Base-by-base conservation (phyloP, 1,140 invertebrate species). In the Cotesia vestalis region DNA sequence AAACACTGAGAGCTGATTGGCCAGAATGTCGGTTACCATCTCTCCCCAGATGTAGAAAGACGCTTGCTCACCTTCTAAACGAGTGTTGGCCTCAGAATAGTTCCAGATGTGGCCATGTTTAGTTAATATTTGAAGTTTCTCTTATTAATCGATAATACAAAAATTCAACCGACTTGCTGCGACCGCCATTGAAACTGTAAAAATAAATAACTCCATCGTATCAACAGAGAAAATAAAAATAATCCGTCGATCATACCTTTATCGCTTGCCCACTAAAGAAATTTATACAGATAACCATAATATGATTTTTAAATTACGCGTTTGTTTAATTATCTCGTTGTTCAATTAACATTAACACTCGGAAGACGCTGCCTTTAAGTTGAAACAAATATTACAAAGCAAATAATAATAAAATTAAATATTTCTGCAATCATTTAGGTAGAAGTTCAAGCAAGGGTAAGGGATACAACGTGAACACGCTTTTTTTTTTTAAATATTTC, bases 51-150 rank as follows among this genome's bases (percentile, higher is more conserved):
- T 61, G 61, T 66, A 11, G 35, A 38, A 52, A 34, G 71, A 66
- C 62, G 51, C 57, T 66, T 35, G 35, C 51, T 57, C 66, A 36
- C 38, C 71, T 76, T 78, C 62, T 74, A 69, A 71, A 73, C 76
- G 73, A 61, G 71, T 74, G 76, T 75, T 78, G 73, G 77, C 78
- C 40, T 86, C 85, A 86, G 84, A 86, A 85, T 80, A 86, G 84
- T 86, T 85, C 82, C 85, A 85, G 85, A 84, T 86, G 85, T 86
- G 85, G 84, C 84, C 80, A 85, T 86, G 84, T 86, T 85, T 84
- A 86, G 84, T 86, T 81, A 80, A 85, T 81, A 78, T 84, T 82
- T 83, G 79, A 86, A 86, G 84, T 86, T 86, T 78, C 81, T 80
- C 82, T 81, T 85, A 46, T 46, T 46, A 74, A 80, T 78, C 79